phyloP scores from a whole-genome alignment of 2,888 invertebrate species.

The Scaptodrosophila latifasciaeformis region DNA sequence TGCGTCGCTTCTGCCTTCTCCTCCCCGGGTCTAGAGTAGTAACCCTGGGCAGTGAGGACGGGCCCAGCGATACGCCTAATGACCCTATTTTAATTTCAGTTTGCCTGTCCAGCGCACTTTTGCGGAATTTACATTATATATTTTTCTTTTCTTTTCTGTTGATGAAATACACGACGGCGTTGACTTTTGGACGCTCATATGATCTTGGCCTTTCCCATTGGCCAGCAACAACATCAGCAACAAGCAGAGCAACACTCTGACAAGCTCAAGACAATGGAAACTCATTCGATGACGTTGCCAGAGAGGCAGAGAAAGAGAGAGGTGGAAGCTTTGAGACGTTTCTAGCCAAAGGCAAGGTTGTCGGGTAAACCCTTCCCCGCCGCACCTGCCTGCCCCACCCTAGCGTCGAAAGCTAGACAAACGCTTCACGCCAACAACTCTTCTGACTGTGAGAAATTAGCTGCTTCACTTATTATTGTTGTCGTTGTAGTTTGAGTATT shows the following conservation, averaged over 20 bases:
- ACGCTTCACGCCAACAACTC: not conserved
- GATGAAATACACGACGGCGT: conserved; percentile 28
- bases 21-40: conserved; percentile 9
- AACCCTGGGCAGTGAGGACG: not conserved
- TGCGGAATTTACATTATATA: conserved; percentile 65
- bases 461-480: conserved; percentile 65
- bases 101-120: conserved; percentile 68
- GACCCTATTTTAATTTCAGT: conserved; percentile 67
- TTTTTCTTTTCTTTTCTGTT: not conserved
- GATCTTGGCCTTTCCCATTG: conserved; percentile 65
- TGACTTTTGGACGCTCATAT: conserved; percentile 68
- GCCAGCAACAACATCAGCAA: conserved; percentile 21
- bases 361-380: conserved; percentile 5
- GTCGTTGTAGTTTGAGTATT: conserved; percentile 23
- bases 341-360: conserved; percentile 63
- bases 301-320: too few relatives aligned
- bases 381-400: conserved; percentile 8
- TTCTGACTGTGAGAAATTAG: conserved; percentile 60
- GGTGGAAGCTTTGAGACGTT: too few relatives aligned
- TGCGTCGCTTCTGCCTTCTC: not conserved
- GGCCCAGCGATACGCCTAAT: conserved; percentile 47
- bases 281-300: conserved; percentile 48
- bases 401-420: not conserved
- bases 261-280: conserved; percentile 59
- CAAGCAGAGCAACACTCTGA: conserved; percentile 1